A percentile compares a stretch with the other conserved stretches of the same genome.
These are phyloP conservation scores for Drosophila flavopinicola DNA, from an alignment of 2,888 invertebrate genomes.

Conservation along the genomic window DNA sequence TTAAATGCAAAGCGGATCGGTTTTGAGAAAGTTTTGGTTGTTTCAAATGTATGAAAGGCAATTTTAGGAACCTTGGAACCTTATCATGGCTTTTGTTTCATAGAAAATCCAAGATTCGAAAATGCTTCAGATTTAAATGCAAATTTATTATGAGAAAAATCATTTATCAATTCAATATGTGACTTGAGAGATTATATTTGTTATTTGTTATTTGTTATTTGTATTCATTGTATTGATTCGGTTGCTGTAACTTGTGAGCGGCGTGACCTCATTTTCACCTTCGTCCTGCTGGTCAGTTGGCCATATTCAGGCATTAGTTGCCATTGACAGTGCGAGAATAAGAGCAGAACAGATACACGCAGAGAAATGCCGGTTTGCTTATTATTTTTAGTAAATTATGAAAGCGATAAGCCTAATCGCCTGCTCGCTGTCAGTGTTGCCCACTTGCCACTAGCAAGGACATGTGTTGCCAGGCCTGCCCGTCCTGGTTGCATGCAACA, in stretches of 20 bases:
- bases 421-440: neutral
- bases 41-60: too few species aligned
- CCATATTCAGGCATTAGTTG: slow-evolving; percentile 48
- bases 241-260: slow-evolving; percentile 5
- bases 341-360: slow-evolving; percentile 11
- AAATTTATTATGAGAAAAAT: too few species aligned
- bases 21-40: too few species aligned
- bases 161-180: too few species aligned
- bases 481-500: slow-evolving; percentile 13
- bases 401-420: slow-evolving; percentile 63
- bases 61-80: too few species aligned
- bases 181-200: neutral
- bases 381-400: slow-evolving; percentile 70
- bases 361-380: slow-evolving; percentile 49
- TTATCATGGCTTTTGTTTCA: too few species aligned
- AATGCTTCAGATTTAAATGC: too few species aligned
- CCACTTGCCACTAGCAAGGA: slow-evolving; percentile 18
- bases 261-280: slow-evolving; percentile 40
- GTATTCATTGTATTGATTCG: neutral
- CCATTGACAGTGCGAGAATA: slow-evolving; percentile 26
- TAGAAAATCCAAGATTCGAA: too few species aligned
- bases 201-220: neutral
- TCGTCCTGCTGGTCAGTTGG: slow-evolving; percentile 17
- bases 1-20: too few species aligned
- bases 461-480: slow-evolving; percentile 51